Evolutionary conservation across 2,797 vertebrate genomes (phyloP).

Genomic region (Acanthornis magna): DNA sequence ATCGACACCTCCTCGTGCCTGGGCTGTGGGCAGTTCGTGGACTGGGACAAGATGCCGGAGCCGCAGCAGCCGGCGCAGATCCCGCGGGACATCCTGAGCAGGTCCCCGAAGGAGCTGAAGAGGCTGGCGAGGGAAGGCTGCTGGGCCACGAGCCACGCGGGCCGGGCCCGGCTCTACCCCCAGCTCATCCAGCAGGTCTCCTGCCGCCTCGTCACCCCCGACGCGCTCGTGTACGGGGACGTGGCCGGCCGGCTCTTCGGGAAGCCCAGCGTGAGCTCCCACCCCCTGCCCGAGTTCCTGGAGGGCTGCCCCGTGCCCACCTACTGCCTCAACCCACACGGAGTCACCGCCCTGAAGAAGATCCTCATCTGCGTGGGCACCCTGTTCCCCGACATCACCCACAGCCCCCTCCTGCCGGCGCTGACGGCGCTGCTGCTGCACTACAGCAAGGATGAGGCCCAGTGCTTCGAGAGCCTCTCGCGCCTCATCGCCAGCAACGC

Average conservation of each 20-base stretch:
- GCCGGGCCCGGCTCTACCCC: conserved; percentile 83
- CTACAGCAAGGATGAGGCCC: conserved; percentile 85
- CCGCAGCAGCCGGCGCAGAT: conserved; percentile 57
- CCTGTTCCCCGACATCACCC: conserved; percentile 83
- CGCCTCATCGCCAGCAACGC: conserved; percentile 81
- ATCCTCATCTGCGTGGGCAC: conserved; percentile 81
- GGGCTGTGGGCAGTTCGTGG: conserved; percentile 84
- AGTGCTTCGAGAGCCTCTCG: conserved; percentile 84
- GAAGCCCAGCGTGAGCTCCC: conserved; percentile 69
- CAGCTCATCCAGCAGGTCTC: conserved; percentile 81
- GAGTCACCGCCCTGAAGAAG: conserved; percentile 81
- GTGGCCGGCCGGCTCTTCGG: conserved; percentile 79
- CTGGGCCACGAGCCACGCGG: conserved; percentile 78
- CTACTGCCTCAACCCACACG: conserved; percentile 83
- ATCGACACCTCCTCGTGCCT: conserved; percentile 70
- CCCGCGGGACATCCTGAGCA: conserved; percentile 69
- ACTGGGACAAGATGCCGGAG: conserved; percentile 82
- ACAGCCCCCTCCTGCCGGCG: conserved; percentile 83
- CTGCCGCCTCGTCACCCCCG: conserved; percentile 71
- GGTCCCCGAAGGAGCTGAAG: conserved; percentile 77
- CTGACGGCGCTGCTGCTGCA: conserved; percentile 85
- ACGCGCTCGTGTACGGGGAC: conserved; percentile 74
- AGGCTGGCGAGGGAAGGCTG: conserved; percentile 80
- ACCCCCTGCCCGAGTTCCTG: conserved; percentile 85
- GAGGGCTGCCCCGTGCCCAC: conserved; percentile 81